phyloP scores from a whole-genome alignment of 2,888 invertebrate genomes.

The Pheosia gnoma region DNA sequence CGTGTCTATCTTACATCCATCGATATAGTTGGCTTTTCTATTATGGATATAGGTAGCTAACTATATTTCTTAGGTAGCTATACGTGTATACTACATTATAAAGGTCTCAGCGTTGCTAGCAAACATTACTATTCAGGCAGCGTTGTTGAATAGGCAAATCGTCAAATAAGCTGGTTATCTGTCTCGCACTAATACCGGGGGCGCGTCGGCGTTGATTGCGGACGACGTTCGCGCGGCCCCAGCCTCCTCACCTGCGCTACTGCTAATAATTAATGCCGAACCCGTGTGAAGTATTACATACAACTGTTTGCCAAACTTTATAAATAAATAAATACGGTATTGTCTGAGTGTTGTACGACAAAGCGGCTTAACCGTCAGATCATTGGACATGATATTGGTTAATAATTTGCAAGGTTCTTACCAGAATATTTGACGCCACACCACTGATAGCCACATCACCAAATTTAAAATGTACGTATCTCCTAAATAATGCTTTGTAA shows the following conservation, averaged over 20 bases:
- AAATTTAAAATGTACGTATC: too few relatives aligned
- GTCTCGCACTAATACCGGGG: conserved; percentile 37
- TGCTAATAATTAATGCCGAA: conserved; percentile 37
- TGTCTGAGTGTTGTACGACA: neutral
- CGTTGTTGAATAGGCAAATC: conserved; percentile 13
- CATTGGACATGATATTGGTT: neutral
- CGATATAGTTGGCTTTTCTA: too few relatives aligned
- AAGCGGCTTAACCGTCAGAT: neutral
- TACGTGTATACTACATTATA: neutral
- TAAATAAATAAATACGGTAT: neutral
- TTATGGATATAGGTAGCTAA: neutral
- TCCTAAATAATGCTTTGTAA: too few relatives aligned
- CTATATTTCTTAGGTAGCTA: neutral
- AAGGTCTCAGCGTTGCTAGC: neutral
- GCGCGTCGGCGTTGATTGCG: conserved; percentile 30
- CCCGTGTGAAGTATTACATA: conserved; percentile 1
- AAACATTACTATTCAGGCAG: conserved; percentile 5
- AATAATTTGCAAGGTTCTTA: neutral
- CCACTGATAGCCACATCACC: too few relatives aligned
- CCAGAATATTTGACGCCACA: too few relatives aligned
- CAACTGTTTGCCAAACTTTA: neutral
- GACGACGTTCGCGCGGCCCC: conserved; percentile 31
- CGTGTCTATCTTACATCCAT: too few relatives aligned
- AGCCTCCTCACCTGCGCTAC: conserved; percentile 48
- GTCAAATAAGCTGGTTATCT: conserved; percentile 36